Evolutionary conservation across 1,140 invertebrate genomes (phyloP), one percentile per base, ranked within the genome.

Genomic region (Brachionus asplanchnoidis): DNA sequence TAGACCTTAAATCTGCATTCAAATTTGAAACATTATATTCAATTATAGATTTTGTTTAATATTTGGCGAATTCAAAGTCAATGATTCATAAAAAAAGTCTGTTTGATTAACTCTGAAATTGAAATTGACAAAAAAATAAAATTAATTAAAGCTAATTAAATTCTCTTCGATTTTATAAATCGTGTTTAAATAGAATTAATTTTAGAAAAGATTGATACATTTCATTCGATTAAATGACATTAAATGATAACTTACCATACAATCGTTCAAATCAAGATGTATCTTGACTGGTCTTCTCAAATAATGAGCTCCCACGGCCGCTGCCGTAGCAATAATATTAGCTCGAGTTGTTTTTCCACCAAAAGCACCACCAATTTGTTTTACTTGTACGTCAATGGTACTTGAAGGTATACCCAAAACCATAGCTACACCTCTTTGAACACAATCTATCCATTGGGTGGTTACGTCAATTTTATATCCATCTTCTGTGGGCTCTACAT

Each of bases 331-430:
- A 4, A 91, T 70, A 3, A 93, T 86, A 42, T 91, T 89, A 1
- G 91, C 90, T 66, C 94, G 91, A 0, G 94, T 94, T 89, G 98
- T 96, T 90, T 98, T 98, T 3, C 97, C 97, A 20, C 97, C 97
- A 90, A 98, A 98, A 42, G 95, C 97, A 60, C 97, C 97, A 11
- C 88, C 96, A 86, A 98, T 90, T 84, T 96, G 92, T 88, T 97
- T 97, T 0, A 94, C 93, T 85, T 92, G 92, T 11, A 93, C 92
- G 1, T 93, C 92, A 23, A 84, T 66, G 86, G 93, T 92, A 88
- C 96, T 36, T 0, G 93, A 14, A 44, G 36, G 93, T 17, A 96
- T 89, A n/a, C 92, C 92, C 12, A 97, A 90, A 8, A 93, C 92
- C 86, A 93, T 92, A 3, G 94, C 92, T 0, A 94, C 90, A 4